Evolutionary conservation across 1,140 invertebrate genomes (phyloP), one percentile per base, ranked within the genome.

Genomic region (Bombus cullumanus): DNA sequence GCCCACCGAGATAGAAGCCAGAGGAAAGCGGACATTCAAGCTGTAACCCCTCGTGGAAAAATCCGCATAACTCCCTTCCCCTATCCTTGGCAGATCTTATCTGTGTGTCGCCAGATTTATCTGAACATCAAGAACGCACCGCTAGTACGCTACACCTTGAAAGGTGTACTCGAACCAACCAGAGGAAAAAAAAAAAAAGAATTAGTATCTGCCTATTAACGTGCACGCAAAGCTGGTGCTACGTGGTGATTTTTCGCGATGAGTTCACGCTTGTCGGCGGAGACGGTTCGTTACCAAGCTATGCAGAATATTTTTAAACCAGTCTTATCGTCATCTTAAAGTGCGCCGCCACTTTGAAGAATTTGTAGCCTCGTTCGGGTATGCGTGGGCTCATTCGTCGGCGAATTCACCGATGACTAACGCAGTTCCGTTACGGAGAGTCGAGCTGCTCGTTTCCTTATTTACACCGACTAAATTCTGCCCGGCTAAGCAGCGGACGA

Each of bases 21-120:
- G 79, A 39, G 78, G n/a, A 37, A 75, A 79, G 79, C 41, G 68
- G 83, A 81, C 82, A 41, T 80, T 66, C 80, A 68, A 89, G 85
- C 47, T 39, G n/a, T 31, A 15, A 66, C 28, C 28, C 66, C 64
- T 59, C 66, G 34, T n/a, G 81, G 22, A 91, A 91, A 90, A 90
- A 88, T 90, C 72, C 89, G 57, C 90, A 91, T 90, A 91, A 75
- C 78, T 91, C 64, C 76, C 69, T 37, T n/a, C 41, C 59, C 41
- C 31, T n/a, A 25, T 34, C 28, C 57, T 37, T 15, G 6, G 3
- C 41, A 88, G 90, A 90, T 91, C 87, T 87, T 90, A 91, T 91
- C 90, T 75, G 41, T 69, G 59, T 89, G 90, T 91, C 85, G 85
- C 81, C 87, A 84, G 90, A 91, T 90, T 91, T 91, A 91, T 91